Evolutionary conservation across 2,113 vertebrate genomes (phyloP), one percentile per base, ranked within the genome.

Genomic region (Tupaia chinensis): DNA sequence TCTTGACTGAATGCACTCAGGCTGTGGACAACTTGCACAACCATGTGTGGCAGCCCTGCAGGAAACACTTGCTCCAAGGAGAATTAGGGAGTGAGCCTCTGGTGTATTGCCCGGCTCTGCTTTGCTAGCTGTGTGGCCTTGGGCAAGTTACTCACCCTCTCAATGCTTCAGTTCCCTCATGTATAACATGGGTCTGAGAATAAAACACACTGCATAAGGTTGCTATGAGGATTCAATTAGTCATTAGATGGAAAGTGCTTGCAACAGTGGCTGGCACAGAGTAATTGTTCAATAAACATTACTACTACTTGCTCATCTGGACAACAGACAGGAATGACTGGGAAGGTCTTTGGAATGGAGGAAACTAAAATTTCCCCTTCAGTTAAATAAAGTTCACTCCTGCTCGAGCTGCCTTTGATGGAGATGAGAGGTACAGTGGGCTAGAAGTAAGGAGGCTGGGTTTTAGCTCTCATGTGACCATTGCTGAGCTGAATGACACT

Each of bases 221-320:
- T 20, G 7, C 3, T 27, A 5, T 77, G 29, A 89, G 56, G 54
- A 65, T 78, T 88, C 70, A 54, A 23, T 58, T 29, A 93, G 44
- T 68, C 58, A 66, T 61, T 25, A 61, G 14, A n/a, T 9, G 25
- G 16, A 23, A 87, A 72, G 92, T 87, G 25, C 53, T 95, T 83
- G 81, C 34, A 92, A 92, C 7, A 87, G 89, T 27, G 54, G 14
- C 34, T 79, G 84, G 60, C 54, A 92, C 73, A 93, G 34, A 29
- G 3, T 56, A 32, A 83, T 44, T 23, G 11, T 10, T 73, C 20
- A 3, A 29, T 78, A 77, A 77, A 58, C 20, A 34, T 83, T 70
- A 84, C 23, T 34, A 25, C 23, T 29, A 70, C 72, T 80, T 53
- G 82, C 27, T 87, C 70, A 70, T 27, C 17, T 22, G 86, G 61